Evolutionary conservation across 2,888 invertebrate genomes (phyloP).

Genomic region (Cremastobaeus sp.): DNA sequence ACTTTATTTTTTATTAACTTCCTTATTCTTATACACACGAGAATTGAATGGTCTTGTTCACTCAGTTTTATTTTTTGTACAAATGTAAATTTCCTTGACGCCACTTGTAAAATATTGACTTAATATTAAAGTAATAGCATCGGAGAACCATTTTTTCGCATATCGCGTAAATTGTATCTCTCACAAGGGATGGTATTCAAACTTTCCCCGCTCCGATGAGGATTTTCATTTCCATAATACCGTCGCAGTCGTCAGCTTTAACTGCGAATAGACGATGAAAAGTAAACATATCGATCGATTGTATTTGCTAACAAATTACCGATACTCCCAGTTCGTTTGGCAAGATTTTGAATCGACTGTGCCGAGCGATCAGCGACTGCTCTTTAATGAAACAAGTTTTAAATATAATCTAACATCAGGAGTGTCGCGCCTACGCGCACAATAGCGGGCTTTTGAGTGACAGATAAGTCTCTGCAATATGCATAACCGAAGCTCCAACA

Average conservation of each 20-base stretch:
- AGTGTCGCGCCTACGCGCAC: constrained; percentile 36
- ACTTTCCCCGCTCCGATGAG: constrained; percentile 66
- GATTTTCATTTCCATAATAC: constrained; percentile 74
- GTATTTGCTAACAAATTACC: constrained; percentile 14
- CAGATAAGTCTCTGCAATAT: constrained; percentile 75
- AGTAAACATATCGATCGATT: constrained; percentile 27
- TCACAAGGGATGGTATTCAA: constrained; percentile 26
- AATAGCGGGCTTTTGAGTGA: constrained; percentile 70
- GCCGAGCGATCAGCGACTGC: background rate
- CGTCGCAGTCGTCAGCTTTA: constrained; percentile 60
- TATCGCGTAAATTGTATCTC: constrained; percentile 43
- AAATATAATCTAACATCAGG: constrained; percentile 50
- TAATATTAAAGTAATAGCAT: too few relatives aligned
- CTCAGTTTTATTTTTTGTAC: too few relatives aligned
- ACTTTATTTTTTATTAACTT: too few relatives aligned
- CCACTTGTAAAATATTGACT: too few relatives aligned
- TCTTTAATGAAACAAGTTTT: constrained; percentile 21
- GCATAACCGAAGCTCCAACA: constrained; percentile 74
- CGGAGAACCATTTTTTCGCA: constrained; percentile 15
- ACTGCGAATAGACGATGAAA: constrained; percentile 14
- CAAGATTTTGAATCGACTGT: too few relatives aligned
- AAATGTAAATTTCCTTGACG: too few relatives aligned
- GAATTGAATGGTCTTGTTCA: too few relatives aligned
- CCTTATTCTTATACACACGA: too few relatives aligned
- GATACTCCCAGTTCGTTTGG: too few relatives aligned